phyloP scores from a whole-genome alignment of 92 coral and sea anemone species.

The Zoanthus solanderi region DNA sequence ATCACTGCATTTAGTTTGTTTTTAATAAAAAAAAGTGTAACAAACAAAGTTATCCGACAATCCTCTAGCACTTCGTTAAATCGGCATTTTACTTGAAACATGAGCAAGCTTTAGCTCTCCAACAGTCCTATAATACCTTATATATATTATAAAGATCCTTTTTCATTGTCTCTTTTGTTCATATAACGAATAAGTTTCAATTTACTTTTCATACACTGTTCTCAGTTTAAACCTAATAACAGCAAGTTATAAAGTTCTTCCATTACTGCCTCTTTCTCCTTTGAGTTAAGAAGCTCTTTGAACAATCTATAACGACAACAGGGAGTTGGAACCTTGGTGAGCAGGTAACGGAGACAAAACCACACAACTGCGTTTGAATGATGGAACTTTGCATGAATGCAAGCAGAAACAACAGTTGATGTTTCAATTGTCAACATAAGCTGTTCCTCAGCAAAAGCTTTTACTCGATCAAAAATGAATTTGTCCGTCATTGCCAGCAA shows the following conservation, averaged over 20 bases:
- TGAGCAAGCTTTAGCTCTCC: too few species aligned
- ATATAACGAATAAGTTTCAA: too few species aligned
- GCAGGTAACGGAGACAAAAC: constrained; percentile 65
- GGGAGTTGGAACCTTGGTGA: constrained; percentile 60
- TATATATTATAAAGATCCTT: too few species aligned
- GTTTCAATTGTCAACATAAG: constrained; percentile 35
- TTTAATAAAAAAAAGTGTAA: too few species aligned
- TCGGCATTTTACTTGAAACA: too few species aligned
- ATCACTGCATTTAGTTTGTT: too few species aligned
- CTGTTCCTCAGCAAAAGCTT: constrained; percentile 60
- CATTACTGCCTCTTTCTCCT: constrained; percentile 57
- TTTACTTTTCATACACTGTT: neutral
- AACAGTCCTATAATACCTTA: too few species aligned
- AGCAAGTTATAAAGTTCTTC: constrained; percentile 61
- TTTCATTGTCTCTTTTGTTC: too few species aligned
- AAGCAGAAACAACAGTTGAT: constrained; percentile 53
- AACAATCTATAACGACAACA: constrained; percentile 60
- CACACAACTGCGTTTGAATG: constrained; percentile 63
- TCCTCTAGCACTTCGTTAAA: too few species aligned
- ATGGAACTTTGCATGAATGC: constrained; percentile 57
- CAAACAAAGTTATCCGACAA: too few species aligned
- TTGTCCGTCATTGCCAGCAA: constrained; percentile 80
- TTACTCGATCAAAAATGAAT: constrained; percentile 73
- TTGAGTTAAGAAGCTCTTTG: constrained; percentile 66
- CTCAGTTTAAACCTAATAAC: neutral